A percentile compares a stretch with the other conserved stretches of the same genome.
Evolutionary conservation across 1,140 invertebrate genomes (phyloP).

Genomic region (Glossosoma conforme): DNA sequence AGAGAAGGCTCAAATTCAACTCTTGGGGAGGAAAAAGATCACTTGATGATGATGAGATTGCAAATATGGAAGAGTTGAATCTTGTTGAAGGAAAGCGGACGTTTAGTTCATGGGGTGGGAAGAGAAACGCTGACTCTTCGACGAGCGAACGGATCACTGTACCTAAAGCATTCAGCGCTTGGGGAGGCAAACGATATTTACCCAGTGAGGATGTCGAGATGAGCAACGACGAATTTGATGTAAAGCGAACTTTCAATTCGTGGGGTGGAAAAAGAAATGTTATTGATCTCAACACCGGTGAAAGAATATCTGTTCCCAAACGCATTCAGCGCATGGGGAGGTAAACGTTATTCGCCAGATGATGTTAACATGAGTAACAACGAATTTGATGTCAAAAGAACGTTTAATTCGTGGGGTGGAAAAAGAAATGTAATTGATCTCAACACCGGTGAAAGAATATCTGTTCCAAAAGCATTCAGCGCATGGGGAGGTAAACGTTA

Average conservation of each 20-base stretch:
- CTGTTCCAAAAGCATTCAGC: neutral
- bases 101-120: constrained; percentile 10
- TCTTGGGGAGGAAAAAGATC: constrained; percentile 26
- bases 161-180: neutral
- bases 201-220: neutral
- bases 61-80: neutral
- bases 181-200: constrained; percentile 4
- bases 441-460: neutral
- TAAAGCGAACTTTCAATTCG: constrained; percentile 14
- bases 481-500: constrained; percentile 2
- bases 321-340: constrained; percentile 25
- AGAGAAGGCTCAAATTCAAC: constrained; percentile 19
- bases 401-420: constrained; percentile 10
- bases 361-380: neutral
- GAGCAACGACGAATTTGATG: neutral
- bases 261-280: constrained; percentile 22
- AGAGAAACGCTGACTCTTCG: neutral
- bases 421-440: neutral
- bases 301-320: too few species aligned
- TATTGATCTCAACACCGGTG: too few species aligned
- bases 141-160: neutral
- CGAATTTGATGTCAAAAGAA: constrained; percentile 5
- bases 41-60: neutral
- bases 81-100: constrained; percentile 7
- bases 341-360: constrained; percentile 9